These are phyloP conservation scores for Macaria notata DNA, from an alignment of 2,888 invertebrate genomes.

Conservation along the genomic window DNA sequence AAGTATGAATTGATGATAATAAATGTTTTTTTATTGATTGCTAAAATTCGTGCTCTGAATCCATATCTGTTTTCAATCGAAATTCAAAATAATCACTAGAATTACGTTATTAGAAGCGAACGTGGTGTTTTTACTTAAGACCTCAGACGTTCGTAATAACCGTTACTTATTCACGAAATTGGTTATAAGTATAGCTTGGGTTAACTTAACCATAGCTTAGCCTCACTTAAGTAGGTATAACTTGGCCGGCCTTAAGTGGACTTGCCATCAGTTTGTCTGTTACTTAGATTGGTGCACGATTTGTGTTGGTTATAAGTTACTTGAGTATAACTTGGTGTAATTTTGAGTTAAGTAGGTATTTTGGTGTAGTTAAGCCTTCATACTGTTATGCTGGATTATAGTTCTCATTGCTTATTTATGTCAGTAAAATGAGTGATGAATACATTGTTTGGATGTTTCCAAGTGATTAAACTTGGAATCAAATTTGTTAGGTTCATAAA, in stretches of 20 bases:
- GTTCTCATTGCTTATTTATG: too few species aligned
- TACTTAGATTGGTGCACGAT: constrained; percentile 36
- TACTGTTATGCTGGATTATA: too few species aligned
- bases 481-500: too few species aligned
- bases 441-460: too few species aligned
- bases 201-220: constrained; percentile 21
- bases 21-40: too few species aligned
- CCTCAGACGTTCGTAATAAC: constrained; percentile 51
- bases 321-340: constrained; percentile 14
- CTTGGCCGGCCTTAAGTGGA: constrained; percentile 50
- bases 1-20: too few species aligned
- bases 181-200: constrained; percentile 55
- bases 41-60: constrained; percentile 29
- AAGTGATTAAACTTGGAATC: too few species aligned
- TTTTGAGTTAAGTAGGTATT: constrained; percentile 19
- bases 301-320: constrained; percentile 19
- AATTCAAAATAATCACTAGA: constrained; percentile 58
- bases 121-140: constrained; percentile 64
- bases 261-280: constrained; percentile 31
- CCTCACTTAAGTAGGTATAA: constrained; percentile 58
- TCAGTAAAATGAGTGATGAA: too few species aligned
- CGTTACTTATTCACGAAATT: constrained; percentile 53
- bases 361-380: neutral
- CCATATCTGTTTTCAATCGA: constrained; percentile 58
- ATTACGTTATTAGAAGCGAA: constrained; percentile 63